phyloP scores from a whole-genome alignment of 2,113 vertebrate genomes.

The Pica pica region DNA sequence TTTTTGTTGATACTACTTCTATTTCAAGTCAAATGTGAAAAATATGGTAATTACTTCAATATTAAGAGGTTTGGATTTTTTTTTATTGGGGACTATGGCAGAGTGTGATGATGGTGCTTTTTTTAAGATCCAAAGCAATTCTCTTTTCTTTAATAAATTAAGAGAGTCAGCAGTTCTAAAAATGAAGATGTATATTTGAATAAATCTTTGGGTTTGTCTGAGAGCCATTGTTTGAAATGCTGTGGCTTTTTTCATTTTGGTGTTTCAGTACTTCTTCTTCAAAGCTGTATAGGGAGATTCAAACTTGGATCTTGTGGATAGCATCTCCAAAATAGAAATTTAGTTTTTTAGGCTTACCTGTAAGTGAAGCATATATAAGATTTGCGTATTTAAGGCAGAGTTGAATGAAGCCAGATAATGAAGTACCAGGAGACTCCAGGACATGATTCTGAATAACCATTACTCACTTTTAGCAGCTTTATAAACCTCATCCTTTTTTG shows the following conservation, averaged over 20 bases:
- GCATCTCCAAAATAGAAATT: not conserved
- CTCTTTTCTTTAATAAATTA: not conserved
- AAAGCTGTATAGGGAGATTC: not conserved
- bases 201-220: not conserved
- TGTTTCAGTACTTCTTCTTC: not conserved
- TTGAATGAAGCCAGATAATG: not conserved
- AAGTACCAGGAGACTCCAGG: not conserved
- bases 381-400: not conserved
- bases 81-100: accelerated
- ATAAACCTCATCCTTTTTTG: not conserved
- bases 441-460: not conserved
- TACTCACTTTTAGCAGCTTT: not conserved
- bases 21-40: not conserved
- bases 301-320: not conserved
- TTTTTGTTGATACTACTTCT: not conserved
- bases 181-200: not conserved
- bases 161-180: not conserved
- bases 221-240: not conserved
- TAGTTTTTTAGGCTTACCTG: not conserved
- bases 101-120: accelerated
- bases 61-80: not conserved
- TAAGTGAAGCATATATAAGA: not conserved
- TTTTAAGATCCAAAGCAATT: not conserved
- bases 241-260: not conserved
- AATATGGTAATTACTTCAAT: not conserved